Conservation (phyloP, 2,888 invertebrate genomes). For the Phrixothrix hirtus region DNA sequence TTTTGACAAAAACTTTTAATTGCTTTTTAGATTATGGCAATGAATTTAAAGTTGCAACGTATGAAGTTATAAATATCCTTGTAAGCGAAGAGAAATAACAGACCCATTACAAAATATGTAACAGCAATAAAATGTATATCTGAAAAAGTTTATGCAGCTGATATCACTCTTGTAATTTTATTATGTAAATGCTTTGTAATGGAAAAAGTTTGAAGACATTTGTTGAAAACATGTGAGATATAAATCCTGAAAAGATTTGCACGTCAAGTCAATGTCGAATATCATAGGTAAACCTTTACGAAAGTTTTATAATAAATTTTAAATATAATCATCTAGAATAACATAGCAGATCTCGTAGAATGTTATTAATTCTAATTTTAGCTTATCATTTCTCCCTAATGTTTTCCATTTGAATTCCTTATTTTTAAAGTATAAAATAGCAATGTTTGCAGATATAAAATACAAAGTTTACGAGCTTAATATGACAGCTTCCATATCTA, state of each 20-base stretch:
- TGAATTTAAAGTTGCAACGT: constrained; percentile 1
- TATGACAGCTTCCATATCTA: constrained; percentile 1
- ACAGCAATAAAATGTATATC: constrained; percentile 7
- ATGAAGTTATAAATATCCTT: constrained; percentile 1
- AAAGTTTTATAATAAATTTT: constrained; percentile 7
- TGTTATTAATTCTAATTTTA: too few relatives aligned
- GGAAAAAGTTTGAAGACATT: constrained; percentile 23
- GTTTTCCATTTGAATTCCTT: background rate
- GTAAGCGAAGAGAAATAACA: constrained; percentile 1
- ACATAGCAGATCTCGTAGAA: background rate
- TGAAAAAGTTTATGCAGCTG: constrained; percentile 11
- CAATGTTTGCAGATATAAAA: background rate
- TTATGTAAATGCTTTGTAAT: constrained; percentile 25
- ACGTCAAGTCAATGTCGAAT: constrained; percentile 18
- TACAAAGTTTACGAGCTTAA: background rate
- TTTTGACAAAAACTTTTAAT: constrained; percentile 1
- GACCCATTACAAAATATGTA: constrained; percentile 5
- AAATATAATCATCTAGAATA: background rate
- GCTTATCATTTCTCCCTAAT: too few relatives aligned
- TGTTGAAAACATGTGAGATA: constrained; percentile 16
- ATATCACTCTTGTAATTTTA: constrained; percentile 18
- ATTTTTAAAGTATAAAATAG: background rate
- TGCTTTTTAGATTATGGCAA: background rate
- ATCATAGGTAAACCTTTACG: constrained; percentile 13
- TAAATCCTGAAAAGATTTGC: constrained; percentile 19